Evolutionary conservation across 2,888 invertebrate species (phyloP), one percentile per base, ranked within the genome.

Genomic region (Drosophila meridiana): DNA sequence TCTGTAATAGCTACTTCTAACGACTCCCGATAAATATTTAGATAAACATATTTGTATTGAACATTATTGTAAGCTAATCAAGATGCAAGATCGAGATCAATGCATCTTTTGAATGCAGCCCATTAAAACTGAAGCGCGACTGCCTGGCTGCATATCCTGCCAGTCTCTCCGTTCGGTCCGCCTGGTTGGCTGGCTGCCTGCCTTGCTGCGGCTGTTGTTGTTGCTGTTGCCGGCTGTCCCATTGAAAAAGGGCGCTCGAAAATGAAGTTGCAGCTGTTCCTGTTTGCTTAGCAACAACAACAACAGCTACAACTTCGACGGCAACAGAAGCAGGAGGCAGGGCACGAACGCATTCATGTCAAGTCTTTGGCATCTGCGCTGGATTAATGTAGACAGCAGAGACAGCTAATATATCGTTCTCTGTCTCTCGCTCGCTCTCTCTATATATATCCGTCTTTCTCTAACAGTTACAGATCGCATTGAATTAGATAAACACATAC

Each of bases 201-300:
- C 32, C n/a, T 30, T 64, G 60, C 32, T 68, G 42, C n/a, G 6
- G n/a, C n/a, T 14, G 8, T 20, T 20, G 69, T 67, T 68, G 66
- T 55, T 70, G 73, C 58, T 40, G 50, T 42, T 36, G 38, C 4
- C 26, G 36, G 65, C 59, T 67, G 69, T 77, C 87, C 79, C 89
- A 83, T 83, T 83, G 73, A 83, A 77, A 81, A 82, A 82, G 73
- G 81, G 84, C 87, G 84, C 84, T 81, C 74, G 67, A 74, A 71
- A 69, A 70, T 36, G 60, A 81, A 73, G 78, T 86, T 88, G 87
- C 87, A 87, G 87, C 87, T 87, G 87, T 82, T 86, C 86, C 65
- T 84, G 69, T 77, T 74, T 83, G 76, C 75, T 42, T 68, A 56
- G 68, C 80, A 73, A 70, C 77, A 63, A 62, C 76, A 66, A 60